A percentile compares a stretch with the other conserved stretches of the same genome.
These are phyloP conservation scores for Candidula unifasciata DNA, from an alignment of 2,888 invertebrate genomes.

Conservation along the genomic window DNA sequence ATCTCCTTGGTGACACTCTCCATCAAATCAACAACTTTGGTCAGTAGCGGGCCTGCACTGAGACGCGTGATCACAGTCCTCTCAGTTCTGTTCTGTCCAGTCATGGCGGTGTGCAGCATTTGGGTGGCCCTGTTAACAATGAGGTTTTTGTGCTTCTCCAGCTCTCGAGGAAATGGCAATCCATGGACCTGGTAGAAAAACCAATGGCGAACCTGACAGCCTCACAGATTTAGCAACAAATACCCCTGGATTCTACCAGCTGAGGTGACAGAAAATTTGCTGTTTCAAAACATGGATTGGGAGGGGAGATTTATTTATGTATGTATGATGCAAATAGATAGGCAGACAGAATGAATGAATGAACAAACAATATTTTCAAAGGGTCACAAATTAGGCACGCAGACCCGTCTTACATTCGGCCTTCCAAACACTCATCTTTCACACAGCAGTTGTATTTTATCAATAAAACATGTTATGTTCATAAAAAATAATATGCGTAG, in stretches of 20 bases:
- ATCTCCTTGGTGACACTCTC: constrained; percentile 28
- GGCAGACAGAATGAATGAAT: no score
- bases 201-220: not conserved
- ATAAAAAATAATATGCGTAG: no score
- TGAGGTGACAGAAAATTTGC: not conserved
- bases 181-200: constrained; percentile 64
- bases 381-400: no score
- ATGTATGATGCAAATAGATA: no score
- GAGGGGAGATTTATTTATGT: no score
- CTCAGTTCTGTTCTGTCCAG: constrained; percentile 62
- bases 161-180: constrained; percentile 58
- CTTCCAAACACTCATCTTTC: no score
- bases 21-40: constrained; percentile 6
- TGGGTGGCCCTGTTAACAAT: constrained; percentile 65
- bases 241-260: not conserved
- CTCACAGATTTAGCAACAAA: not conserved
- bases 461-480: no score
- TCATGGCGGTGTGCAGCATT: constrained; percentile 63
- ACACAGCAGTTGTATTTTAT: no score
- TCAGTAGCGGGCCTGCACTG: constrained; percentile 45
- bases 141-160: constrained; percentile 54
- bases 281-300: not conserved
- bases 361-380: no score
- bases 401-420: no score
- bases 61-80: constrained; percentile 46